phyloP scores from a whole-genome alignment of 2,797 vertebrate species.

The Kryptopterus vitreolus region DNA sequence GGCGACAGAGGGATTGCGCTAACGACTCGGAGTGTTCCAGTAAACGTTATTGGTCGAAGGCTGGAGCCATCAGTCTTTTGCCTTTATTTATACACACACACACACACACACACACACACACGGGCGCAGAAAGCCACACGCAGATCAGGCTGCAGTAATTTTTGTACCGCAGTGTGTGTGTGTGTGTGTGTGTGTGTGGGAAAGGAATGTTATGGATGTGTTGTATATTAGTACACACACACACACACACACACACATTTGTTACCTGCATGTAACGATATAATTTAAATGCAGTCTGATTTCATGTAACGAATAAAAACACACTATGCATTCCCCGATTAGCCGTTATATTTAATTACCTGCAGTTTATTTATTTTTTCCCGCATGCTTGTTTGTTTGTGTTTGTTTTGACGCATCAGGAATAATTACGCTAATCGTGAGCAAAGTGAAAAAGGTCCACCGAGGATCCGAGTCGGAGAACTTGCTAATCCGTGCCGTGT shows the following conservation, averaged over 20 bases:
- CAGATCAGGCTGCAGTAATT: slow-evolving; percentile 16
- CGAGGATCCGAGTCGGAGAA: too few relatives aligned
- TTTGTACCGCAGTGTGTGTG: neutral
- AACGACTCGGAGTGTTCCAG: slow-evolving; percentile 61
- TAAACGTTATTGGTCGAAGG: slow-evolving; percentile 59
- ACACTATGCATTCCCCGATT: too few relatives aligned
- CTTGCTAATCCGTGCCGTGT: too few relatives aligned
- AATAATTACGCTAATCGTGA: too few relatives aligned
- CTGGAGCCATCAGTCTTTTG: slow-evolving; percentile 51
- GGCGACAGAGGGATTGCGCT: slow-evolving; percentile 58
- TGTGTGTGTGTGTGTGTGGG: slow-evolving; percentile 1
- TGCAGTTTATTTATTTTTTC: too few relatives aligned
- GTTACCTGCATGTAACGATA: neutral
- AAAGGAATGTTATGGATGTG: neutral
- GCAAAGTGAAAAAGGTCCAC: too few relatives aligned
- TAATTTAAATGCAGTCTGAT: too few relatives aligned
- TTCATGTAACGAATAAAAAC: too few relatives aligned
- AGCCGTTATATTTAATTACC: too few relatives aligned
- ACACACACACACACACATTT: slow-evolving; percentile 28
- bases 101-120: slow-evolving; percentile 34
- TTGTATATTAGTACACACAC: slow-evolving; percentile 16
- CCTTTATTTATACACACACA: slow-evolving; percentile 35
- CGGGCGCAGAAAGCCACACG: slow-evolving; percentile 15
- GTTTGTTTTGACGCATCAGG: too few relatives aligned
- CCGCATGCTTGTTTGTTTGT: too few relatives aligned